Evolutionary conservation across 2,797 vertebrate species (phyloP), one percentile per base, ranked within the genome.

Genomic region (Falco novaeseelandiae): DNA sequence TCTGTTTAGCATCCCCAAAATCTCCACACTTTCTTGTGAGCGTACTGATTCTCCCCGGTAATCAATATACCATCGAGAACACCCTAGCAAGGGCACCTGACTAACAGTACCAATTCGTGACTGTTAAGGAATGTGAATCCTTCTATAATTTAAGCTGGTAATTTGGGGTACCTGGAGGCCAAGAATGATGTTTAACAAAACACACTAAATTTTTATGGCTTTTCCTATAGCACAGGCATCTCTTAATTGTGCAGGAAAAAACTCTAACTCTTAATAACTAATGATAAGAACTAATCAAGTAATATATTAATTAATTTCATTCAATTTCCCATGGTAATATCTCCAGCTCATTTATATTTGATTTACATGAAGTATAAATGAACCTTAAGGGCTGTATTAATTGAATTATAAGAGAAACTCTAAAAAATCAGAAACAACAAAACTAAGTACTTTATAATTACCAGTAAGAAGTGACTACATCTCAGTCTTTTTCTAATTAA

Each of bases 221-320:
- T 91, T 90, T 96, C n/a, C 67, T 94, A 3, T 26, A 48, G n/a
- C 58, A 57, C 21, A 71, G 36, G 48, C 80, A 63, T 89, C 27
- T 89, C 55, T 84, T 85, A 97, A 58, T 90, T 77, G 25, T 52
- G 58, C 86, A 83, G 79, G 83, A 80, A 87, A 89, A 90, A 58
- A 6, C 0, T 0, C 36, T 49, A 87, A 87, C 80, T 91, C 89
- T 89, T 83, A 93, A 87, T 72, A 94, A 70, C 77, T 70, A 93
- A 90, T 83, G 19, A 89, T 93, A 85, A 96, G 71, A 93, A 67
- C 71, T 85, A 93, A 92, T 96, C 63, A 89, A 90, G 71, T 61
- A 78, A 83, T 89, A 67, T 67, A 90, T 85, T 94, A 92, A 96
- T 95, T 97, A 93, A 90, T 94, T 96, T 96, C 20, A 92, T 92